Evolutionary conservation across 2,888 invertebrate species (phyloP).

Genomic region (Hirtodrosophila duncani): DNA sequence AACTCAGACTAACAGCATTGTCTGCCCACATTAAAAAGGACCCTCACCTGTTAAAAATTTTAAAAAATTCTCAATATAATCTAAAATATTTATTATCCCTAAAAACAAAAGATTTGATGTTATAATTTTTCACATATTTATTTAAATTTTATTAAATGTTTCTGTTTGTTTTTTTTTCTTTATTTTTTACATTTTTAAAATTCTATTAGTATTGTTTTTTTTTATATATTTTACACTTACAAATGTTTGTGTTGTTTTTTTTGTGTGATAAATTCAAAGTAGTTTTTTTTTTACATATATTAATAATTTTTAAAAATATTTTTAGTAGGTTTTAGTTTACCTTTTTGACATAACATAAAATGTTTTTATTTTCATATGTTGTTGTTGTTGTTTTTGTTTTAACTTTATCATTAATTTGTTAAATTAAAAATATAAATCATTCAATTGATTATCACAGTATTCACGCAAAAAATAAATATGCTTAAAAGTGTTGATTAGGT

Average conservation of each 20-base stretch:
- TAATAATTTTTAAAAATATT: conserved; percentile 23
- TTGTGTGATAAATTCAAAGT: conserved; percentile 30
- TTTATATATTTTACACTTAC: conserved; percentile 50
- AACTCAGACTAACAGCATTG: too few relatives aligned
- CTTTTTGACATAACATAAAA: conserved; percentile 53
- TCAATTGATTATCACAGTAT: conserved; percentile 78
- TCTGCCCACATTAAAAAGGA: too few relatives aligned
- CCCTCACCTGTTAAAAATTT: too few relatives aligned
- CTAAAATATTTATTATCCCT: too few relatives aligned
- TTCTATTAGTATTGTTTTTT: conserved; percentile 46
- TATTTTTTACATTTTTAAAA: conserved; percentile 49
- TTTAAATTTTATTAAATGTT: conserved; percentile 34
- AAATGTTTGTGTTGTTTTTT: conserved; percentile 27
- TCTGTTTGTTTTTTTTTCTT: conserved; percentile 22
- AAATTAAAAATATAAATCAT: conserved; percentile 72
- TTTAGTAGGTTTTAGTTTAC: conserved; percentile 36
- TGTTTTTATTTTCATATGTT: conserved; percentile 20
- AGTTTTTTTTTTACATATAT: conserved; percentile 30
- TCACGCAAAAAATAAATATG: conserved; percentile 75
- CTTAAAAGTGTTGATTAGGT: conserved; percentile 40
- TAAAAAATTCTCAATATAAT: too few relatives aligned
- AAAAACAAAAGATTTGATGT: conserved; percentile 19
- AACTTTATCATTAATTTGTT: conserved; percentile 18
- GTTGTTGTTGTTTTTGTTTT: conserved; percentile 13
- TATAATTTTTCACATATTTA: conserved; percentile 55